Percentiles rank a stretch among this genome's conserved stretches.
These are phyloP conservation scores for Brachionus paranguensis DNA, from an alignment of 1,140 invertebrate species.

Conservation along the genomic window DNA sequence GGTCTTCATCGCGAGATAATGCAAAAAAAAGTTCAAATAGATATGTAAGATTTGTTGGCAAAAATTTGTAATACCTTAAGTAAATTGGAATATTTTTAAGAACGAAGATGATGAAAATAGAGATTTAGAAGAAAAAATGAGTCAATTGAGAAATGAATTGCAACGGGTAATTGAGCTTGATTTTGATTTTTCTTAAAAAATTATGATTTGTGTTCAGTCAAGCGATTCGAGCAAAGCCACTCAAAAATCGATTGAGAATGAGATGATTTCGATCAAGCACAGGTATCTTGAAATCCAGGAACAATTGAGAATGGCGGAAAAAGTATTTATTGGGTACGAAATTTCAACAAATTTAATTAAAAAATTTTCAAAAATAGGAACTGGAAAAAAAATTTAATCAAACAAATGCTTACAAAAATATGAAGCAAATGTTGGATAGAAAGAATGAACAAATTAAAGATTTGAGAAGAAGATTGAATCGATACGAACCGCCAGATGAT, in stretches of 20 bases:
- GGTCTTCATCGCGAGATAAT: background rate
- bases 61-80: conserved; percentile 36
- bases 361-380: conserved; percentile 50
- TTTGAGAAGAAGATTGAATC: conserved; percentile 47
- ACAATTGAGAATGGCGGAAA: conserved; percentile 57
- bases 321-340: conserved; percentile 45
- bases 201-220: background rate
- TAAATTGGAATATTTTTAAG: conserved; percentile 42
- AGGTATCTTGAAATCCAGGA: conserved; percentile 55
- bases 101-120: conserved; percentile 45
- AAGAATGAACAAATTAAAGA: conserved; percentile 57
- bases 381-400: conserved; percentile 62
- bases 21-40: conserved; percentile 3
- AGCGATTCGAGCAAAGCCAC: conserved; percentile 41
- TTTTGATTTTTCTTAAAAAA: conserved; percentile 37
- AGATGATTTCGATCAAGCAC: conserved; percentile 51
- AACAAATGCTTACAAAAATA: conserved; percentile 61
- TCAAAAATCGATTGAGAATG: conserved; percentile 45
- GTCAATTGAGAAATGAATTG: conserved; percentile 43
- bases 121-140: conserved; percentile 44
- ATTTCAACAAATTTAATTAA: background rate
- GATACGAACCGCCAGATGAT: conserved; percentile 23
- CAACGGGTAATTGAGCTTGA: conserved; percentile 42
- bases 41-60: background rate
- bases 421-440: conserved; percentile 61